These are phyloP conservation scores for Crypturellus undulatus DNA, from an alignment of 2,113 vertebrate species.

Conservation along the genomic window DNA sequence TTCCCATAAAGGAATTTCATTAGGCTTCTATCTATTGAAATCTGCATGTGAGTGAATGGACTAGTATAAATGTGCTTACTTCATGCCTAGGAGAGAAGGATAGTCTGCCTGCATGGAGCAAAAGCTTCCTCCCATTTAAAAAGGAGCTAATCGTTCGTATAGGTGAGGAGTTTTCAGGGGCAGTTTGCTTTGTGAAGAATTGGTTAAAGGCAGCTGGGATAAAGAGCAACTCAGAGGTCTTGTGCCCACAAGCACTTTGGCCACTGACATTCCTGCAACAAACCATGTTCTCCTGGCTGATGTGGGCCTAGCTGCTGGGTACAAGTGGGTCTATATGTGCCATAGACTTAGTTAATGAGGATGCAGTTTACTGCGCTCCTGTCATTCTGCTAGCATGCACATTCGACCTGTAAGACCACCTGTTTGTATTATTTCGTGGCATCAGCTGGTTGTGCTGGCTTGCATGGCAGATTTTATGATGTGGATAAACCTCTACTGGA, in stretches of 20 bases:
- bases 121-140: constrained; percentile 41
- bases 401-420: neutral
- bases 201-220: constrained; percentile 6
- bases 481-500: constrained; percentile 48
- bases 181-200: neutral
- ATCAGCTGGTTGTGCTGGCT: neutral
- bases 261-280: neutral
- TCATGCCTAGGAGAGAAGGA: constrained; percentile 47
- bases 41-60: constrained; percentile 22
- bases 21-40: constrained; percentile 58
- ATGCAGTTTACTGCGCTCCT: neutral
- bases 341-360: neutral
- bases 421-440: neutral
- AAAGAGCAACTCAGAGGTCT: neutral
- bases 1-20: constrained; percentile 45
- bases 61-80: constrained; percentile 43
- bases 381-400: neutral
- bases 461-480: constrained; percentile 30
- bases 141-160: neutral
- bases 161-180: neutral
- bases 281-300: neutral
- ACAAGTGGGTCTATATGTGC: neutral
- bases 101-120: constrained; percentile 11
- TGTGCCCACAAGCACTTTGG: neutral
- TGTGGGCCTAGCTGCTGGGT: accelerated